Base-by-base conservation (phyloP, 2,888 invertebrate genomes). In the Hecatera dysodea region DNA sequence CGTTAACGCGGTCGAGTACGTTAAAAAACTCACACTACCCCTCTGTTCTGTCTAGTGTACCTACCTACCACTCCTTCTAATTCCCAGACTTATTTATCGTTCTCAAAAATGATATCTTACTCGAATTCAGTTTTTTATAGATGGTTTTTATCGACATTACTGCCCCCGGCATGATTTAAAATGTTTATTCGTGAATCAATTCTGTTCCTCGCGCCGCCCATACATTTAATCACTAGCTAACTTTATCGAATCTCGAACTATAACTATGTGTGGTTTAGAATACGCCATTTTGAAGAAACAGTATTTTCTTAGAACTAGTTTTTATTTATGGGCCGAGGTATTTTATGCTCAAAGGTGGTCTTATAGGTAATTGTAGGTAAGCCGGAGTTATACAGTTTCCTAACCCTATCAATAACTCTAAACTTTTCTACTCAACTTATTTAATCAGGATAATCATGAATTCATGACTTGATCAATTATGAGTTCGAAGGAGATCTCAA, bases 131-230 rank as follows among this genome's bases (percentile, higher is more conserved):
- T 80, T 44, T 74, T 75, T 80, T 80, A 78, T 80, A 22, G 61
- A 27, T 33, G 44, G 27, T 68, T 12, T 68, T 59, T 80, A 75
- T 59, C 61, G 29, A 65, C n/a, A 50, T 62, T 59, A 42, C 48
- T 27, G 78, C 78, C 68, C n/a, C 39, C 7, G 44, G 78, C 80
- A n/a, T 59, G 46, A 53, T 67, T 57, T 53, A 62, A 70, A 70
- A 78, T 64, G 77, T 67, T 76, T 81, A 62, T 67, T 70, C 75
- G 71, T 74, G 70, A 74, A 75, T 78, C 79, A 82, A 81, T 79
- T 72, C 81, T 17, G 53, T 61, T 65, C 56, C 42, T 44, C 24
- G 77, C 19, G 17, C 77, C 81, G 78, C 78, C 78, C 81, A 67
- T 57, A 53, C 52, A 82, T 75, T 36, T 64, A 67, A 68, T 60